Evolutionary conservation across 2,113 vertebrate genomes (phyloP), one percentile per base, ranked within the genome.

Genomic region (Myiozetetes cayanensis): DNA sequence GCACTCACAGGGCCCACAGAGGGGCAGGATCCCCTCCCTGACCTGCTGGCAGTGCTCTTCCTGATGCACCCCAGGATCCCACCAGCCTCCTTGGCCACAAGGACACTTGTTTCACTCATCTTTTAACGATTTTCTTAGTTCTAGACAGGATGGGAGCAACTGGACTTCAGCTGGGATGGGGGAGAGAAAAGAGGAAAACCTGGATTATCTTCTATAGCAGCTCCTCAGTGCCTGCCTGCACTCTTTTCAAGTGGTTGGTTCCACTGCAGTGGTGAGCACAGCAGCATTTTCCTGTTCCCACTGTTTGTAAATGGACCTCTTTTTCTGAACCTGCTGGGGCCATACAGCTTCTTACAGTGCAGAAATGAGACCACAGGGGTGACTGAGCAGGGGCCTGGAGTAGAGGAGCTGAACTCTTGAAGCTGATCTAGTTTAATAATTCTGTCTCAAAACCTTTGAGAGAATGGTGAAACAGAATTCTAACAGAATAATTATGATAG

Each of bases 311-410:
- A 41, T 35, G 21, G 33, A 2, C 9, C 2, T 22, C 8, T 74
- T 52, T 70, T 76, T 66, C 22, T 77, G 30, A 39, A 55, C 17
- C 25, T 74, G 43, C 33, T 61, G 30, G 35, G 75, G 15, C 56
- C 9, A 1, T n/a, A 8, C 7, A 2, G 0, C 46, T 59, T 47
- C 4, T 17, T 58, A 22, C 37, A 30, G 41, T 33, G 14, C 30
- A 59, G 56, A 75, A 91, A 52, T 44, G 2, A 0, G 55, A 31
- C 2, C 61, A 10, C 1, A 0, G 35, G 19, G 4, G 37, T 53
- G 35, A 21, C 17, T 31, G 22, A 77, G 37, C 25, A 68, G 61
- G 12, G 71, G 44, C 12, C 22, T 77, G n/a, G 66, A 71, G 25
- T 22, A 77, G 43, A 67, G 46, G 43, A 89, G 18, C 19, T 77